Conservation (phyloP, 1,140 invertebrate genomes). For the Drosophila pallidifrons region DNA sequence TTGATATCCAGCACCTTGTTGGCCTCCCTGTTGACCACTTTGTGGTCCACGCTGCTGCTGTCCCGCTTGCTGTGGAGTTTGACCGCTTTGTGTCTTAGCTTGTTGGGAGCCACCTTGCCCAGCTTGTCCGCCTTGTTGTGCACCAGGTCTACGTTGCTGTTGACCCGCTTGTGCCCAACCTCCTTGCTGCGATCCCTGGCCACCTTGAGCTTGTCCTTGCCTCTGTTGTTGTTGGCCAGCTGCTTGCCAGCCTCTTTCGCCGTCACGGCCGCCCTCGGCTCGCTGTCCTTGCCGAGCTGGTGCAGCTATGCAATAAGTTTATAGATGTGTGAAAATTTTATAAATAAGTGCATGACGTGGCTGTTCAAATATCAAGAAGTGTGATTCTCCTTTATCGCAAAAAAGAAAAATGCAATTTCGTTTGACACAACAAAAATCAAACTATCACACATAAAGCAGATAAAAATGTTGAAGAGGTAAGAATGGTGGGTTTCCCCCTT, state of each 20-base stretch:
- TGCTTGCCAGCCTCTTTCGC: not conserved
- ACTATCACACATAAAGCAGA: not conserved
- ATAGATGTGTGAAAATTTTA: not conserved
- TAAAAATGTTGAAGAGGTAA: not conserved
- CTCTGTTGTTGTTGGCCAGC: not conserved
- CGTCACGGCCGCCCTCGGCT: too few species aligned
- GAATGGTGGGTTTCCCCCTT: not conserved
- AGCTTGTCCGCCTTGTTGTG: not conserved
- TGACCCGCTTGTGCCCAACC: conserved; percentile 1
- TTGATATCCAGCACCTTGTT: conserved; percentile 16
- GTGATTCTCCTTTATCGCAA: not conserved
- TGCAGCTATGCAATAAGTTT: too few species aligned
- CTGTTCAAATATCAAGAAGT: not conserved
- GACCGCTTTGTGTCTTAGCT: too few species aligned
- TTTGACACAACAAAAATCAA: not conserved
- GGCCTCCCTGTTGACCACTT: not conserved
- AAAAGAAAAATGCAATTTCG: not conserved
- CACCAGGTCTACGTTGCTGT: conserved; percentile 19
- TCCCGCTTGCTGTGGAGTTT: not conserved
- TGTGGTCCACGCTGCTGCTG: conserved; percentile 23
- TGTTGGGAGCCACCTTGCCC: too few species aligned
- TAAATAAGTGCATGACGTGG: conserved; percentile 1
- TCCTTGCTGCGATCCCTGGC: not conserved
- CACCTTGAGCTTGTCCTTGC: not conserved
- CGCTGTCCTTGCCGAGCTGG: not conserved